Base-by-base conservation (phyloP, 2,888 invertebrate species). In the Frankliniella fusca region DNA sequence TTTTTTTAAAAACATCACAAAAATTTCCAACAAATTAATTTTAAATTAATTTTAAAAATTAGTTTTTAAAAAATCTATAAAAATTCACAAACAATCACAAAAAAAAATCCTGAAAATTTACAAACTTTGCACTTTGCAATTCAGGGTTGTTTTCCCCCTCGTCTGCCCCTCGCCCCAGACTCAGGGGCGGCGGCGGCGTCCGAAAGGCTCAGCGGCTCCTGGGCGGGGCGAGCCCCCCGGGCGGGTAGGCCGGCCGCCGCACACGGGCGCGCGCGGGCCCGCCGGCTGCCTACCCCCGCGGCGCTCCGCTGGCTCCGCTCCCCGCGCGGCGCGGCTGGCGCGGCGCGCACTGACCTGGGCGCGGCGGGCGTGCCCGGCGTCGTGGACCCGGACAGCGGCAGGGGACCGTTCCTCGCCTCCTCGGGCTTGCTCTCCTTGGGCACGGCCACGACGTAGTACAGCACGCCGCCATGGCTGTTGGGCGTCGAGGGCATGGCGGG, bases 381-480 rank as follows among this genome's bases (percentile, higher is more conserved):
- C 18, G 80, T 23, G 23, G 54, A 49, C 28, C 12, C 28, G 15
- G 11, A n/a, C 81, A 20, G 20, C 23, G n/a, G 49, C 38, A 54
- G 49, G 9, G 20, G 54, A 18, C 28, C 27, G 70, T 1, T 61
- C 48, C 20, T 28, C 49, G 15, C 48, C 76, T 84, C 83, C 80
- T 85, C 70, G 27, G 70, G 70, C 70, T 23, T 76, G 70, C 88
- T 84, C 90, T 76, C 90, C 87, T 89, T 90, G 28, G 92, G 92
- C 85, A 92, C 91, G 87, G 91, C 91, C 85, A 93, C 92, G 86
- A 93, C 92, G 88, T 93, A 93, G 88, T 93, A 93, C 84, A 93
- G 89, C 86, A 92, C 90, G 86, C 93, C 93, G 85, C 93, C 93
- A 88, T 93, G 93, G 84, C 90, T 89, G 85, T 90, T 89, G 84